phyloP scores from a whole-genome alignment of 2,113 vertebrate genomes.

The Octodon degus region DNA sequence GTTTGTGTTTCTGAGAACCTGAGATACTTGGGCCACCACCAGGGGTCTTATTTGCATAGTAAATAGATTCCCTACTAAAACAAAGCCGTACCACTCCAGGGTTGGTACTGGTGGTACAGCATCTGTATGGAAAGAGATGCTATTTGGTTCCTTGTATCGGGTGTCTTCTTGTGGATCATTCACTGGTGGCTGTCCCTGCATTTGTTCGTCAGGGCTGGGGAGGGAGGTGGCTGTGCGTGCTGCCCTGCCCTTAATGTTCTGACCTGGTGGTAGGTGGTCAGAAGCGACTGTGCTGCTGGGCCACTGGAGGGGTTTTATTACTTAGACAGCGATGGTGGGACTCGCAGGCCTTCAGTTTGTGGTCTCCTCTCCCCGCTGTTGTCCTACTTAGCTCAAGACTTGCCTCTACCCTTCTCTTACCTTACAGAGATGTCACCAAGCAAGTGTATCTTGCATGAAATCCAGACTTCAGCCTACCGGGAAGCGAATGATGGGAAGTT shows the following conservation, averaged over 20 bases:
- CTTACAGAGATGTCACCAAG: not conserved
- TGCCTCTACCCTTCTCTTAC: not conserved
- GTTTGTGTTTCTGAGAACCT: not conserved
- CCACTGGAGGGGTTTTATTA: not conserved
- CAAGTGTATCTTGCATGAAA: not conserved
- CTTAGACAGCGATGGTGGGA: not conserved
- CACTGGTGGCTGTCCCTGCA: not conserved
- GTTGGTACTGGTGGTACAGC: not conserved
- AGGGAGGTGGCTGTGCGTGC: not conserved
- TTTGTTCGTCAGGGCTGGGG: not conserved
- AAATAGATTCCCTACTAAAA: not conserved
- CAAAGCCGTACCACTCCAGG: not conserved
- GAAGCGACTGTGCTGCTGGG: not conserved
- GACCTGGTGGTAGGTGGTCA: not conserved
- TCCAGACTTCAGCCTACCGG: not conserved
- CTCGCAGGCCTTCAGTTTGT: not conserved
- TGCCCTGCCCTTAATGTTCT: not conserved
- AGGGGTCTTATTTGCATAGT: not conserved
- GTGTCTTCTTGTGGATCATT: not conserved
- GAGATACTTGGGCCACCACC: not conserved
- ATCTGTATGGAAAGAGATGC: not conserved
- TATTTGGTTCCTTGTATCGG: not conserved
- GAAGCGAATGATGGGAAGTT: not conserved
- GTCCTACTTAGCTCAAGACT: not conserved
- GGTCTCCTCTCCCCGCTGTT: not conserved